These are phyloP conservation scores for Acestrorhynchus altus DNA, from an alignment of 2,797 vertebrate species.

Conservation along the genomic window DNA sequence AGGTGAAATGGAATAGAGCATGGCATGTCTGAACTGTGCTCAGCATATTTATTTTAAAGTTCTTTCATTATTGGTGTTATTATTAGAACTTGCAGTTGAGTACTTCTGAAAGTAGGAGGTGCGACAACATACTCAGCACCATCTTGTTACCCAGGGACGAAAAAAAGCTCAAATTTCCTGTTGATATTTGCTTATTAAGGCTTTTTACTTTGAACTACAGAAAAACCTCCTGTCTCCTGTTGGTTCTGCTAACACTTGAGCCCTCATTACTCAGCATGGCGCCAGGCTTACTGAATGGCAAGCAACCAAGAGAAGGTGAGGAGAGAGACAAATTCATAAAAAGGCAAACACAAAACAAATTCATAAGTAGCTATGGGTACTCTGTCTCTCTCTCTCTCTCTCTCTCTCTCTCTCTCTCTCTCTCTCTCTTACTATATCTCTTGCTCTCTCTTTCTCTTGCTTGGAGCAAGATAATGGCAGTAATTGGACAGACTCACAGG, in stretches of 20 bases:
- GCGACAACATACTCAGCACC: background rate
- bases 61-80: background rate
- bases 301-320: slow-evolving; percentile 35
- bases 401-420: slow-evolving; percentile 1
- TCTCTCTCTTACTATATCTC: slow-evolving; percentile 23
- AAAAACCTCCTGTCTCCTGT: background rate
- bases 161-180: background rate
- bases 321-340: slow-evolving; percentile 41
- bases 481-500: slow-evolving; percentile 82
- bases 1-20: too few species aligned
- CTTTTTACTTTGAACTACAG: background rate
- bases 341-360: slow-evolving; percentile 11
- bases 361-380: background rate
- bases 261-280: slow-evolving; percentile 16
- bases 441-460: slow-evolving; percentile 42
- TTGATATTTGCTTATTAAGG: background rate
- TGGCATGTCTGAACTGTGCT: background rate
- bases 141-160: background rate
- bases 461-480: slow-evolving; percentile 78
- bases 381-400: background rate
- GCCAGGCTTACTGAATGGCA: slow-evolving; percentile 27
- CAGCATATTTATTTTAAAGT: background rate
- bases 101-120: background rate
- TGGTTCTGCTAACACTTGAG: background rate
- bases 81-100: background rate